Conservation (phyloP, 2,888 invertebrate genomes). For the Conchocele bisecta region DNA sequence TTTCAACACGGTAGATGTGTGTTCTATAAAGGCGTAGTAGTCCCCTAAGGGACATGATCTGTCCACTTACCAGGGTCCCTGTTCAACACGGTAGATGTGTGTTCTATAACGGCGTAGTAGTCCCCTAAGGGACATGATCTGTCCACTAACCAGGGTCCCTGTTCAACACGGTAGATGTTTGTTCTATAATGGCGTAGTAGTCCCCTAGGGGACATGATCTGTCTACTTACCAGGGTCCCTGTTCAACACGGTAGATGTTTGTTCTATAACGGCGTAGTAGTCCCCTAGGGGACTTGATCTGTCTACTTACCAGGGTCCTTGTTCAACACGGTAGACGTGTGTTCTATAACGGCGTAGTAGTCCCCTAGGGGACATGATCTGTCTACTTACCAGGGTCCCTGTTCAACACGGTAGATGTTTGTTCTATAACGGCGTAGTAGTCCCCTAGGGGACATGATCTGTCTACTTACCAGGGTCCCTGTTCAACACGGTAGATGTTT, state of each 20-base stretch:
- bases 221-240: conserved; percentile 88
- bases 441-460: conserved; percentile 35
- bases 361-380: conserved; percentile 35
- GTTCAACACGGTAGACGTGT: no score
- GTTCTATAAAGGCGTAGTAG: conserved; percentile 95
- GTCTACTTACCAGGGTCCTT: no score
- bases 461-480: no score
- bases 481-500: no score
- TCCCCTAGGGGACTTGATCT: conserved; percentile 90
- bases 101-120: conserved; percentile 95
- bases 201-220: conserved; percentile 91
- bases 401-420: no score
- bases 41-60: conserved; percentile 91
- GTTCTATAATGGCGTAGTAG: conserved; percentile 95
- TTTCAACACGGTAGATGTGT: conserved; percentile 93
- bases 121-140: conserved; percentile 91
- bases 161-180: conserved; percentile 93
- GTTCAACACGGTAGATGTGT: conserved; percentile 93
- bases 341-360: neutral
- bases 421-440: neutral
- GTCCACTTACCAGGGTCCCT: conserved; percentile 88
- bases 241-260: conserved; percentile 93
- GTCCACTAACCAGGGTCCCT: conserved; percentile 88
- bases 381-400: no score
- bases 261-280: conserved; percentile 95